Evolutionary conservation across 1,140 invertebrate genomes (phyloP), one percentile per base, ranked within the genome.

Genomic region (Lysiphlebus fabarum): DNA sequence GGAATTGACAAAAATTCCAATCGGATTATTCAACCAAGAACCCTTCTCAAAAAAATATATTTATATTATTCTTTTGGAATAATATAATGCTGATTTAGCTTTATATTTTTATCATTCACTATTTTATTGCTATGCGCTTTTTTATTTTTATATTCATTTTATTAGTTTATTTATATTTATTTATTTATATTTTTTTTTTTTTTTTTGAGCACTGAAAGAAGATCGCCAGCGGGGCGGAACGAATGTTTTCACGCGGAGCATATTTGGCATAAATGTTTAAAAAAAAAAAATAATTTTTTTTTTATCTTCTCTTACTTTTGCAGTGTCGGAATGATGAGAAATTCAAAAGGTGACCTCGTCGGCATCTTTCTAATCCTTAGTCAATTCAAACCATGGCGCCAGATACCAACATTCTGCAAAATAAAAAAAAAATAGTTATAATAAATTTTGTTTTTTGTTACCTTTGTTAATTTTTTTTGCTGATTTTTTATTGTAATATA

Each of bases 201-300:
- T 33, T 33, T 11, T 7, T 33, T 1, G 9, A 33, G 8, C 47
- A 45, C 44, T 11, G 47, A 26, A 49, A 8, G 6, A 49, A 14
- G 14, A 49, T 26, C 17, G 33, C 7, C 7, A 49, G 33, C 33
- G 14, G 47, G 34, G 44, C 50, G 47, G 56, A 58, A 58, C 56
- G 56, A 58, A 58, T 58, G 47, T 58, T 58, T 58, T 58, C 56
- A 58, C 56, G 56, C 47, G 11, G 56, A n/a, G 37, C 33, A 49
- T 49, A 49, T 34, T 26, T 26, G 12, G 51, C 51, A 53, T 41
- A 53, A 41, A 38, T 53, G 51, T 53, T 12, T 37, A 14, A 14
- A 53, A 26, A 2, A n/a, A n/a, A n/a, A n/a, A n/a, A n/a, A n/a
- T n/a, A n/a, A 2, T 26, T 26, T 26, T 26, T 26, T 26, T 26